A percentile compares a stretch with the other conserved stretches of the same genome.
phyloP scores from a whole-genome alignment of 2,113 vertebrate species.

The Erinaceus europaeus region DNA sequence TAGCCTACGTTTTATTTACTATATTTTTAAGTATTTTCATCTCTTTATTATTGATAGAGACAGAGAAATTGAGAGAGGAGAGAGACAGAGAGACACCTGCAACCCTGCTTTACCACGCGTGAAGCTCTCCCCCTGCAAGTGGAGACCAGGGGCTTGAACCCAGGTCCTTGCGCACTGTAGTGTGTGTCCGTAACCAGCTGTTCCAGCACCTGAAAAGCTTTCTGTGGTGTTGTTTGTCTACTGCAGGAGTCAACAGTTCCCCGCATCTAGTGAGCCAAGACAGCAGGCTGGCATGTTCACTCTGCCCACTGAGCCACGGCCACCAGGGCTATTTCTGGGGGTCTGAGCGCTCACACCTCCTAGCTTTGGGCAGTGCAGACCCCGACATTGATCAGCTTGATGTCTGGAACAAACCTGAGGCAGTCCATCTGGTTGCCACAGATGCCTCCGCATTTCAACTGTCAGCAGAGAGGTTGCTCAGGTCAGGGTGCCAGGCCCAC shows the following conservation, averaged over 20 bases:
- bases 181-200: too few relatives aligned
- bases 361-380: constrained; percentile 21
- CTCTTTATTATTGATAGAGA: background rate
- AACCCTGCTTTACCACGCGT: background rate
- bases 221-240: background rate
- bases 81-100: too few relatives aligned
- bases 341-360: background rate
- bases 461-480: constrained; percentile 48
- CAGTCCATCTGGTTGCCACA: constrained; percentile 32
- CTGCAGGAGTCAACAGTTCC: background rate
- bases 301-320: background rate
- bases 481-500: constrained; percentile 24
- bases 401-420: constrained; percentile 49
- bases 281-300: background rate
- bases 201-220: background rate
- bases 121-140: background rate
- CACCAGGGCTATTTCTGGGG: constrained; percentile 15
- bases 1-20: too few relatives aligned
- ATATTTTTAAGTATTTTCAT: too few relatives aligned
- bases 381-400: constrained; percentile 53
- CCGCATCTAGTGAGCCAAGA: background rate
- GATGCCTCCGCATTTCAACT: constrained; percentile 52
- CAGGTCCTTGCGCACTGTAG: too few relatives aligned
- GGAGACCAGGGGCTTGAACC: background rate
- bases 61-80: too few relatives aligned